Evolutionary conservation across 2,888 invertebrate genomes (phyloP).

Genomic region (Falcaria lacertinaria): DNA sequence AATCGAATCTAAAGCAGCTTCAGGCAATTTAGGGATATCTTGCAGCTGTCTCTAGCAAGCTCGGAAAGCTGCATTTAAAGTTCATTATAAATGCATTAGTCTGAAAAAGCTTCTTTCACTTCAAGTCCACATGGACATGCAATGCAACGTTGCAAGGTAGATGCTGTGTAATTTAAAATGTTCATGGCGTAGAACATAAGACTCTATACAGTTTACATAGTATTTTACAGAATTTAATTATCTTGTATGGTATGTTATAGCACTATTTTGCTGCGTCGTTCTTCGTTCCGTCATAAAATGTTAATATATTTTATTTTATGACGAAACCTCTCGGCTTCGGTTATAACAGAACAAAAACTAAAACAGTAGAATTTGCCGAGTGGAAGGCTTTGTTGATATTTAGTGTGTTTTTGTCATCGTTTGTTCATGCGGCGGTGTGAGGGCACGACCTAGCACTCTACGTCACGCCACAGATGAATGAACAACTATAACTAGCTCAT

Average conservation of each 20-base stretch:
- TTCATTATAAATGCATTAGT: slow-evolving; percentile 59
- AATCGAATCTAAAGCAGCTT: slow-evolving; percentile 9
- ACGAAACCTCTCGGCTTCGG: neutral
- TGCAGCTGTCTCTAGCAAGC: slow-evolving; percentile 17
- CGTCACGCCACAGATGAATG: slow-evolving; percentile 72
- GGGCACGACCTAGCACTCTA: slow-evolving; percentile 70
- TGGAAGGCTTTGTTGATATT: slow-evolving; percentile 36
- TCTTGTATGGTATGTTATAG: too few relatives aligned
- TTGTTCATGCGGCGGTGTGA: slow-evolving; percentile 40
- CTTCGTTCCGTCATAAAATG: neutral
- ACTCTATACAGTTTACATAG: neutral
- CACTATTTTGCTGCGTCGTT: too few relatives aligned
- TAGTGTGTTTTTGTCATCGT: slow-evolving; percentile 42
- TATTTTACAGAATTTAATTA: too few relatives aligned
- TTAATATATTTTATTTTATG: neutral
- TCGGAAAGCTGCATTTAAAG: slow-evolving; percentile 31
- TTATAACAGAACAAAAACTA: neutral
- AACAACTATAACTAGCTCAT: slow-evolving; percentile 41
- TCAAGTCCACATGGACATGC: neutral
- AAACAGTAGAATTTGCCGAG: slow-evolving; percentile 4
- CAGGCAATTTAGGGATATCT: neutral
- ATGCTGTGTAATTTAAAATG: neutral
- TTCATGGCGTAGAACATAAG: neutral
- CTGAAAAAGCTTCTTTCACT: slow-evolving; percentile 11
- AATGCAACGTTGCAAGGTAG: neutral